Base-by-base conservation (phyloP, 2,113 vertebrate species). In the Opisthocomus hoazin region DNA sequence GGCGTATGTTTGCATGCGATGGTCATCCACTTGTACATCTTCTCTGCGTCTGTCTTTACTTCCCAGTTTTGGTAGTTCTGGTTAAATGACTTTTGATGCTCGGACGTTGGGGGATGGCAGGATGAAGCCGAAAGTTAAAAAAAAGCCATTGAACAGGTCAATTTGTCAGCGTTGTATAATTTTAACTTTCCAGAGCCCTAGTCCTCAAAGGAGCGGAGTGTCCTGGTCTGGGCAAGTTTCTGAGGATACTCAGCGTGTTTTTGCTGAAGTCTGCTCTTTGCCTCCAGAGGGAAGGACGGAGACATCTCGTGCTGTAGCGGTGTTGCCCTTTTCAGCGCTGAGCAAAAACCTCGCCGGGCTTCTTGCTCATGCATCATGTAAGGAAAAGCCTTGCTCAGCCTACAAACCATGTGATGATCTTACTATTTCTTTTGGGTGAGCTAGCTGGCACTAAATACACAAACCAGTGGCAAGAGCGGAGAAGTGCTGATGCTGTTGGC, bases 401-500 rank as follows among this genome's bases (percentile, higher is more conserved):
- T 82, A 43, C 57, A 79, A 27, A 43, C 78, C 78, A 68, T 56
- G 70, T 93, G 94, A 91, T 70, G 69, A 13, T 85, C 69, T 60
- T 77, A 13, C 48, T 93, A 14, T 87, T 96, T 82, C 81, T 86
- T 89, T 89, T 81, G 92, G 41, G 81, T 74, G 54, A 96, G 51
- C 64, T 77, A 12, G 53, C 84, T 89, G 92, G 69, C 78, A 71
- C 30, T 37, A 73, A 81, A 18, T 16, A 15, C 4, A 1, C 1
- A 2, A 93, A 76, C 8, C 27, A 51, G 57, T 75, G 69, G 48
- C 66, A 92, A 57, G 74, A 92, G 56, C 22, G 32, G 64, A 70
- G 64, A 74, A 93, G 32, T 64, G 77, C 81, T 92, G 90, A 95
- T 94, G 90, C 75, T 51, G 93, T 93, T 93, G 87, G 77, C 92